Base-by-base conservation (phyloP, 2,797 vertebrate genomes). In the Hyperoplus immaculatus region DNA sequence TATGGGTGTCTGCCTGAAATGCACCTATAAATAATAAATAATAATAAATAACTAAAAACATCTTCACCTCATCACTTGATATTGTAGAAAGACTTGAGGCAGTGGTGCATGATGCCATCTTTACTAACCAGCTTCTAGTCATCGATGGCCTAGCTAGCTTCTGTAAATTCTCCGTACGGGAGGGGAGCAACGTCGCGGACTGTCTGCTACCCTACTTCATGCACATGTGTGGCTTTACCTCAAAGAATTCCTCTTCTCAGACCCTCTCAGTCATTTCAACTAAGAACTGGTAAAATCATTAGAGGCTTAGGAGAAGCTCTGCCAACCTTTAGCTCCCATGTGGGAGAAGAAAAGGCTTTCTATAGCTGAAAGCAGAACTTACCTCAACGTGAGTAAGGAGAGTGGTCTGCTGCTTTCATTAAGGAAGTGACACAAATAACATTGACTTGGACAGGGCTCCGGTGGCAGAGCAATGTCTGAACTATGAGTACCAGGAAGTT, bases 401-500 rank as follows among this genome's bases (percentile, higher is more conserved):
- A 82, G 73, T 45, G 15, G 85, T 93, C 94, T 95, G 94, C 82
- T 94, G 92, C 93, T 93, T 91, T 94, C 94, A 94, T 95, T 92
- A 94, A 86, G 73, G 69, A 87, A 90, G 76, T 83, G 88, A 90
- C 92, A 93, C 90, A 81, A 88, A 91, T 88, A 90, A 89, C 85
- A 81, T 46, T 59, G 81, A 88, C 64, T 87, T 77, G 78, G 75
- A 79, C 71, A 18, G 73, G 66, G 71, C 58, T 74, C 63, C 18
- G 21, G 72, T 80, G 87, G 87, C 84, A 81, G 72, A 87, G 86
- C 65, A 45, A 68, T 14, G 76, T 63, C 87, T 86, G 87, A 72
- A 45, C 80, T 82, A 80, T 91, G 88, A 88, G 82, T 69, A 85
- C 69, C 81, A 87, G 87, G 84, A 89, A 84, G 81, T 76, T 49